phyloP scores from a whole-genome alignment of 1,140 invertebrate genomes.

The Pachyrhynchus sulphureomaculatus region DNA sequence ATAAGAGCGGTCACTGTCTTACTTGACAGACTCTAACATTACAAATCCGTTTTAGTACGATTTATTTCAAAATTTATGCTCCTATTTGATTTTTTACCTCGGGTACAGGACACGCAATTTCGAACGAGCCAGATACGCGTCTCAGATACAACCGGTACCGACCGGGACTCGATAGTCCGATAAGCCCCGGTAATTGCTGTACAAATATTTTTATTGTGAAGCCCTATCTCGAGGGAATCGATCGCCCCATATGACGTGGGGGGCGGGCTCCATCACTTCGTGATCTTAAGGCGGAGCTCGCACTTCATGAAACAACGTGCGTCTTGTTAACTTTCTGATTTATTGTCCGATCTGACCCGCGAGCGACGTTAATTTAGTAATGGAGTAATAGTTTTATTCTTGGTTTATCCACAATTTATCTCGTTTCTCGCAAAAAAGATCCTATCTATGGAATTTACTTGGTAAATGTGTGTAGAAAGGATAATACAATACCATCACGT shows the following conservation, averaged over 20 bases:
- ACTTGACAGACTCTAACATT: too few relatives aligned
- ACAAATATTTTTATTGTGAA: slow-evolving; percentile 47
- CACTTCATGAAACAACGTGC: slow-evolving; percentile 48
- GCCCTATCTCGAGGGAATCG: slow-evolving; percentile 29
- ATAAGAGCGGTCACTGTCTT: too few relatives aligned
- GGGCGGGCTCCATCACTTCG: slow-evolving; percentile 39
- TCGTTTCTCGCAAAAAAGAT: slow-evolving; percentile 15
- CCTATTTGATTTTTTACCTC: too few relatives aligned
- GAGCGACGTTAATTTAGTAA: slow-evolving; percentile 34
- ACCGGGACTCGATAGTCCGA: slow-evolving; percentile 1
- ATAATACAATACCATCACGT: slow-evolving; percentile 20
- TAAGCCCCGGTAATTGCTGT: slow-evolving; percentile 41
- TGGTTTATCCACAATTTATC: slow-evolving; percentile 18
- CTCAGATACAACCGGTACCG: slow-evolving; percentile 2
- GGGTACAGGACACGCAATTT: not conserved
- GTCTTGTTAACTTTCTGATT: slow-evolving; percentile 51
- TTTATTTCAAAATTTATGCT: too few relatives aligned
- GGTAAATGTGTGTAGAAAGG: slow-evolving; percentile 26
- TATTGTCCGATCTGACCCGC: slow-evolving; percentile 39
- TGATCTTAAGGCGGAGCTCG: slow-evolving; percentile 43
- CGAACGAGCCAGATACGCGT: not conserved
- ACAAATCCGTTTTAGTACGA: too few relatives aligned
- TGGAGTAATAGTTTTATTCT: slow-evolving; percentile 29
- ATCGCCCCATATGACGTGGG: slow-evolving; percentile 45
- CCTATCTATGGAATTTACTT: slow-evolving; percentile 22